phyloP scores from a whole-genome alignment of 2,888 invertebrate genomes.

The Unio pictorum region DNA sequence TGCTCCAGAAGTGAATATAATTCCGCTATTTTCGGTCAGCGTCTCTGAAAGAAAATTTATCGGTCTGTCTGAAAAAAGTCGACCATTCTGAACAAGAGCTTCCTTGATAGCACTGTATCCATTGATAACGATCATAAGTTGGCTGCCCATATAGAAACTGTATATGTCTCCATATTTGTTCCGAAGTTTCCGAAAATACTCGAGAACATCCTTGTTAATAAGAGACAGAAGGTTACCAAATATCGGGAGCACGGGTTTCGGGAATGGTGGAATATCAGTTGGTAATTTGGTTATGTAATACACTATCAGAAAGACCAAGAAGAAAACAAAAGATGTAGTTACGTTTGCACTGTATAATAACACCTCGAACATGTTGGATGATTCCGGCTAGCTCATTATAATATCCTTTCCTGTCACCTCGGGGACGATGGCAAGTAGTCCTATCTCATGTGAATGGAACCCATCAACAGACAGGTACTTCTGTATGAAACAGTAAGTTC shows the following conservation, averaged over 20 bases:
- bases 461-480: too few relatives aligned
- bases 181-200: conserved; percentile 9
- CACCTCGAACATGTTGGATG: too few relatives aligned
- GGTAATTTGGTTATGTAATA: not conserved
- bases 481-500: too few relatives aligned
- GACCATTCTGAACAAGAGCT: conserved; percentile 1
- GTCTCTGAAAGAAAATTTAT: not conserved
- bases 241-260: conserved; percentile 13
- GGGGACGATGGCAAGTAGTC: too few relatives aligned
- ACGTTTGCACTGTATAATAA: too few relatives aligned
- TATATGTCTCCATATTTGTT: conserved; percentile 19
- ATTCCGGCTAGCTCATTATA: too few relatives aligned
- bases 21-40: not conserved
- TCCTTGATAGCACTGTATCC: conserved; percentile 19
- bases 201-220: conserved; percentile 1
- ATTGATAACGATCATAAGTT: conserved; percentile 16
- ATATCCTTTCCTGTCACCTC: too few relatives aligned
- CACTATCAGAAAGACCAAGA: too few relatives aligned
- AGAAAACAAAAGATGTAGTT: too few relatives aligned
- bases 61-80: conserved; percentile 15
- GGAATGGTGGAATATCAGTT: conserved; percentile 16
- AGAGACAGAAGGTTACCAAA: conserved; percentile 18
- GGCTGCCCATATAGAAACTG: conserved; percentile 14
- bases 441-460: too few relatives aligned
- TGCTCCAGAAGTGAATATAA: conserved; percentile 17